Evolutionary conservation across 2,888 invertebrate species (phyloP).

Genomic region (Sylvicola cinctus): DNA sequence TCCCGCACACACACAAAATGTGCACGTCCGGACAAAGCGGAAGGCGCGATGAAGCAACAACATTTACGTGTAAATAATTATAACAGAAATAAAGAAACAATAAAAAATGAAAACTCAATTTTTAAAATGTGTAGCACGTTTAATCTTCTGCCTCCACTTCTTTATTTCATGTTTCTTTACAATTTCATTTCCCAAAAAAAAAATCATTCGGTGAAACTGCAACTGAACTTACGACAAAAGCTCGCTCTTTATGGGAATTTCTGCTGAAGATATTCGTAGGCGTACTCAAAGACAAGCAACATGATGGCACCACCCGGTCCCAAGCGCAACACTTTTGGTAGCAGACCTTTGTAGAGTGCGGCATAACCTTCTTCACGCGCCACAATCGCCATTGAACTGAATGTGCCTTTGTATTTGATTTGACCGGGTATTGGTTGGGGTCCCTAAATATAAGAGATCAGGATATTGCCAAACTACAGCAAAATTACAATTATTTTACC

Average conservation of each 20-base stretch:
- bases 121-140: no score
- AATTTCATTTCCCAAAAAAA: no score
- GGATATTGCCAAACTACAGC: neutral
- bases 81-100: no score
- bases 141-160: no score
- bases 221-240: no score
- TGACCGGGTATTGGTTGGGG: conserved; percentile 55
- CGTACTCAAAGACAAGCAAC: conserved; percentile 79
- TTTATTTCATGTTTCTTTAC: no score
- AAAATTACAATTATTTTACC: conserved; percentile 8
- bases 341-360: conserved; percentile 77
- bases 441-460: conserved; percentile 26
- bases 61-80: no score
- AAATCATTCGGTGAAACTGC: no score
- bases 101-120: no score
- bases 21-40: no score
- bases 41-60: no score
- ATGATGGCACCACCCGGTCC: conserved; percentile 93
- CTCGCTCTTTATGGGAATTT: conserved; percentile 16
- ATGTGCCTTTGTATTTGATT: conserved; percentile 60
- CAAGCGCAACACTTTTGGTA: conserved; percentile 76
- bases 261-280: conserved; percentile 47
- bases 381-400: conserved; percentile 48
- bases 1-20: no score
- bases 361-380: conserved; percentile 74